phyloP scores from a whole-genome alignment of 2,113 vertebrate species.

The Hucho hucho region DNA sequence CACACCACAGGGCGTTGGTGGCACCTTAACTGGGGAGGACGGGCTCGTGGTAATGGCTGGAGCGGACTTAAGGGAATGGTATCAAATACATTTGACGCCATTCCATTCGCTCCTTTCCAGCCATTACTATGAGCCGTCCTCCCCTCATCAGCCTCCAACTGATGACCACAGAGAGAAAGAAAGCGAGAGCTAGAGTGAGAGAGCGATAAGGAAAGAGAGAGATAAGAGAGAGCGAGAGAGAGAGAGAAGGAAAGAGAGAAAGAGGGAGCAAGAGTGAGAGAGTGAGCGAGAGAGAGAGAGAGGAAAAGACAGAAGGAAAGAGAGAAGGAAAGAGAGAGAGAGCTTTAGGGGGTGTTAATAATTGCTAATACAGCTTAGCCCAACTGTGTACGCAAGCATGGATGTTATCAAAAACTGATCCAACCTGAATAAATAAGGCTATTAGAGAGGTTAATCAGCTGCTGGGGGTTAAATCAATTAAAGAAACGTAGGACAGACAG shows the following conservation, averaged over 20 bases:
- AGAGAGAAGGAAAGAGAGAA: background rate
- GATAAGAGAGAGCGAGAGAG: background rate
- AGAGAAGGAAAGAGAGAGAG: background rate
- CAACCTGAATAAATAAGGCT: too few relatives aligned
- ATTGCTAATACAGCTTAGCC: background rate
- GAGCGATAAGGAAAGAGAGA: background rate
- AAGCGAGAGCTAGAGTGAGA: background rate
- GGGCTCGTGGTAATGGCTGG: too few relatives aligned
- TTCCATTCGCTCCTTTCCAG: too few relatives aligned
- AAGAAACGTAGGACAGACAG: too few relatives aligned
- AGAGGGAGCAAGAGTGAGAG: background rate
- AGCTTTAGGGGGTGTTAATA: background rate
- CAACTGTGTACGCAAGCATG: background rate
- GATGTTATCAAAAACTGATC: too few relatives aligned
- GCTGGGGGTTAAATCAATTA: too few relatives aligned
- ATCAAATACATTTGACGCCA: too few relatives aligned
- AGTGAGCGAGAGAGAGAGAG: background rate
- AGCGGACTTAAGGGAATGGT: too few relatives aligned
- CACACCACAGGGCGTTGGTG: too few relatives aligned
- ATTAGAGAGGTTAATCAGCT: too few relatives aligned
- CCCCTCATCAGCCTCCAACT: background rate
- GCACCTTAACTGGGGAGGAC: too few relatives aligned
- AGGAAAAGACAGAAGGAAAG: conserved; percentile 3
- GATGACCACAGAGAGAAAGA: background rate
- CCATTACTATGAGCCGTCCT: too few relatives aligned